Evolutionary conservation across 1,140 invertebrate genomes (phyloP).

Genomic region (Himalopsyche phryganea): DNA sequence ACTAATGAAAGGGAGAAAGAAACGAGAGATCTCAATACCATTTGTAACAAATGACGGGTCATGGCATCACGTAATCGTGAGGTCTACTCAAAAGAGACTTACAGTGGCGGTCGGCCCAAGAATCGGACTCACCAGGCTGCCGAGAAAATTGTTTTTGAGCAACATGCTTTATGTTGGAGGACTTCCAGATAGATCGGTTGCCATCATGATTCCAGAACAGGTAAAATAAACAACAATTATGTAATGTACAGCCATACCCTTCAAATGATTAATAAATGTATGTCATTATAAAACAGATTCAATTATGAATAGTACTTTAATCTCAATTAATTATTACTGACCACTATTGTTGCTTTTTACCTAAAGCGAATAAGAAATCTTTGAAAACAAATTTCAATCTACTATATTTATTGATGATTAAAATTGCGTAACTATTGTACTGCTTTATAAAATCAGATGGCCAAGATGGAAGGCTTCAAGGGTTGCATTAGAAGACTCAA

Average conservation of each 20-base stretch:
- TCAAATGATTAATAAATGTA: constrained; percentile 17
- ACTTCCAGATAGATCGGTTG: constrained; percentile 57
- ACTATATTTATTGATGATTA: too few species aligned
- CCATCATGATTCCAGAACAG: constrained; percentile 46
- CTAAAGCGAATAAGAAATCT: too few species aligned
- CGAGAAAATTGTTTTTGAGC: constrained; percentile 64
- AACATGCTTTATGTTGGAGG: constrained; percentile 78
- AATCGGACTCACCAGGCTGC: constrained; percentile 60
- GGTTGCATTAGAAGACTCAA: constrained; percentile 77
- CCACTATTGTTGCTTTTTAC: too few species aligned
- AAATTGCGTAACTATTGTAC: too few species aligned
- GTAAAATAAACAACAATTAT: constrained; percentile 38
- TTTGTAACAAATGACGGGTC: constrained; percentile 72
- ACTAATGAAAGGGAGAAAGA: constrained; percentile 62
- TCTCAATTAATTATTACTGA: too few species aligned
- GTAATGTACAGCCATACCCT: constrained; percentile 21
- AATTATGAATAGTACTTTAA: too few species aligned
- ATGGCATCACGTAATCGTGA: constrained; percentile 75
- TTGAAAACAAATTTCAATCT: too few species aligned
- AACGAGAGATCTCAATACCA: constrained; percentile 60
- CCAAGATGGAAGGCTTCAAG: constrained; percentile 71
- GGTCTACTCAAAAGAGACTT: constrained; percentile 61
- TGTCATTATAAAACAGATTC: neutral
- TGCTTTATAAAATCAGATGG: constrained; percentile 46
- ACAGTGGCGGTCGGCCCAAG: constrained; percentile 64